These are phyloP conservation scores for Cheilosia soror DNA, from an alignment of 2,888 invertebrate species.

Conservation along the genomic window DNA sequence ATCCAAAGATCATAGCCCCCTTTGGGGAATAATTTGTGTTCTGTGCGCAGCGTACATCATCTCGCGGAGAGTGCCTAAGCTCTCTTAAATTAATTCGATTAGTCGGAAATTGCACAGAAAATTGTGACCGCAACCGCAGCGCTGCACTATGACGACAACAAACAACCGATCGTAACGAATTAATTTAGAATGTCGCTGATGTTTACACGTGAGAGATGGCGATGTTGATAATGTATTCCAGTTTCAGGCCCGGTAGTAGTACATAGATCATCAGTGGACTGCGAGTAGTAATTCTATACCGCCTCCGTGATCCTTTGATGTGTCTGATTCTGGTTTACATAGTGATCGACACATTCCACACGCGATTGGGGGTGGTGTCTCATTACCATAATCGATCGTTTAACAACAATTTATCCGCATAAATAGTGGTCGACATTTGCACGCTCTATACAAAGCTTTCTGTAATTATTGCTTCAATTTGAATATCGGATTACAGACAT, in stretches of 20 bases:
- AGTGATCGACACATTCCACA: constrained; percentile 37
- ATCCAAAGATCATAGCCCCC: constrained; percentile 60
- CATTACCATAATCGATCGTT: constrained; percentile 68
- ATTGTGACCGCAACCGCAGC: constrained; percentile 8
- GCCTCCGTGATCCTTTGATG: constrained; percentile 57
- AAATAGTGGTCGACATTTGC: constrained; percentile 17
- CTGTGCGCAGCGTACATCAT: constrained; percentile 25
- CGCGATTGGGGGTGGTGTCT: constrained; percentile 22
- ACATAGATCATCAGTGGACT: constrained; percentile 51
- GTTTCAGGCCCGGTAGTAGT: constrained; percentile 46
- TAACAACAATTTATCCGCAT: constrained; percentile 55
- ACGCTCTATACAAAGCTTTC: constrained; percentile 21
- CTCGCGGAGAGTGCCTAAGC: background rate
- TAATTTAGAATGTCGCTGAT: constrained; percentile 46
- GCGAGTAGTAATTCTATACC: constrained; percentile 41
- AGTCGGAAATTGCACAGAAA: constrained; percentile 19
- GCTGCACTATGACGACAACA: background rate
- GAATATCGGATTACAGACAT: constrained; percentile 64
- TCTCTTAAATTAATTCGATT: constrained; percentile 35
- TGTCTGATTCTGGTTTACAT: constrained; percentile 50
- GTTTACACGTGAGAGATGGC: constrained; percentile 18
- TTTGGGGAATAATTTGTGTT: constrained; percentile 23
- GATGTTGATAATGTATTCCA: constrained; percentile 46
- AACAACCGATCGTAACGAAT: constrained; percentile 47
- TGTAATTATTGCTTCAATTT: constrained; percentile 50